Percentiles rank a stretch among this genome's conserved stretches.
Evolutionary conservation across 2,888 invertebrate species (phyloP).

Genomic region (Lepidochrysops patricia): DNA sequence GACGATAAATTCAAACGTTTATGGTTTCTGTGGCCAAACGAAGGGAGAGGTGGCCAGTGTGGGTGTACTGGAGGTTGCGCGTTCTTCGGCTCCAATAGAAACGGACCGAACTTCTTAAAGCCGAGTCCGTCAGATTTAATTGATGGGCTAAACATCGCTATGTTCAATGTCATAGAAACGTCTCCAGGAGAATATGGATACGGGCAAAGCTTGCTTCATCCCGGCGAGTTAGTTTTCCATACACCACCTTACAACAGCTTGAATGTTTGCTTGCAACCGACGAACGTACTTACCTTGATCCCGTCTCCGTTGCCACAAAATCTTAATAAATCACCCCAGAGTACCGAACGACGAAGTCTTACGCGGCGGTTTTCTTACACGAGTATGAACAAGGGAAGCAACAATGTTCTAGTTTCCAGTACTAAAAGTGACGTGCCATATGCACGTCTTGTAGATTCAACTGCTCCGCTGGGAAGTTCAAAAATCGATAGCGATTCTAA

Average conservation of each 20-base stretch:
- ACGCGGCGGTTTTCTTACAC: constrained; percentile 67
- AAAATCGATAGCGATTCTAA: constrained; percentile 84
- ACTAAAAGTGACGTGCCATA: constrained; percentile 84
- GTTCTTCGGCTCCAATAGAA: constrained; percentile 95
- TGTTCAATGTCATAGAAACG: constrained; percentile 81
- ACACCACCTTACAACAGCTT: constrained; percentile 90
- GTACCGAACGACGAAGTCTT: constrained; percentile 55
- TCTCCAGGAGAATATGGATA: constrained; percentile 90
- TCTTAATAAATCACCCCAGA: constrained; percentile 55
- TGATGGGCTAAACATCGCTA: constrained; percentile 88
- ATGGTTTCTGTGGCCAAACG: constrained; percentile 94
- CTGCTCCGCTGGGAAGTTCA: constrained; percentile 66
- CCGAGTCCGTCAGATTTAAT: constrained; percentile 86
- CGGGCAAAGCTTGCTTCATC: constrained; percentile 93
- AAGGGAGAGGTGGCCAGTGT: constrained; percentile 83
- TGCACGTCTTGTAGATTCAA: constrained; percentile 83
- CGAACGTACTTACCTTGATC: constrained; percentile 55
- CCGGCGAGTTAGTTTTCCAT: constrained; percentile 90
- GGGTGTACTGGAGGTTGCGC: constrained; percentile 96
- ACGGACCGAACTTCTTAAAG: constrained; percentile 91
- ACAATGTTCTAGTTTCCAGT: constrained; percentile 55
- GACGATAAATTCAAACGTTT: constrained; percentile 90
- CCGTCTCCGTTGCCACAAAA: constrained; percentile 61
- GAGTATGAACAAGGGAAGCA: constrained; percentile 62
- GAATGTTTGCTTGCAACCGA: constrained; percentile 84